Evolutionary conservation across 2,888 invertebrate genomes (phyloP).

Genomic region (Lasioglossum vierecki): DNA sequence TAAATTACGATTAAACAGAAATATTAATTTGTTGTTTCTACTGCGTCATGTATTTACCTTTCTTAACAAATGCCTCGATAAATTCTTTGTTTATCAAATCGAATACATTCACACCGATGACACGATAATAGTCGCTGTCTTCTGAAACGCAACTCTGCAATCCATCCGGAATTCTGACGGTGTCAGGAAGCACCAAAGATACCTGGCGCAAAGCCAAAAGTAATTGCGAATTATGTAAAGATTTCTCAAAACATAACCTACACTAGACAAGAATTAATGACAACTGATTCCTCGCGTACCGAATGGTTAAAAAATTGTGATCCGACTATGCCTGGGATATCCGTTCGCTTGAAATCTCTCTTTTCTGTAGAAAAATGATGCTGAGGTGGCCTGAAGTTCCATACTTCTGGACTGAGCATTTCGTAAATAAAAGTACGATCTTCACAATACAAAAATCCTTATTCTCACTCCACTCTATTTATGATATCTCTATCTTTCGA

Average conservation of each 20-base stretch:
- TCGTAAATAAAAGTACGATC: constrained; percentile 7
- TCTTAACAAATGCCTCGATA: constrained; percentile 85
- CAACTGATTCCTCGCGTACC: constrained; percentile 80
- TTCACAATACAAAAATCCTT: neutral
- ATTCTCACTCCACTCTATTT: neutral
- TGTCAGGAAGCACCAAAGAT: constrained; percentile 85
- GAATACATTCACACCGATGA: constrained; percentile 82
- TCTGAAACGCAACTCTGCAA: constrained; percentile 81
- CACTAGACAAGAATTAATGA: constrained; percentile 1
- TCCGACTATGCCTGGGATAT: constrained; percentile 78
- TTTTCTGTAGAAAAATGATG: constrained; percentile 81
- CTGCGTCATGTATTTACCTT: constrained; percentile 83
- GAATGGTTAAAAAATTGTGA: constrained; percentile 85
- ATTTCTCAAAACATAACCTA: constrained; percentile 61
- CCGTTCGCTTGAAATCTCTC: constrained; percentile 72
- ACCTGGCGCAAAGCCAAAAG: constrained; percentile 83
- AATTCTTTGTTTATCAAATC: constrained; percentile 85
- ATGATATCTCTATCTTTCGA: neutral
- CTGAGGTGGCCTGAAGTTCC: constrained; percentile 85
- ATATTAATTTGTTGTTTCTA: constrained; percentile 4
- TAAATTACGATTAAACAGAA: neutral
- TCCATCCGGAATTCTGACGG: constrained; percentile 81
- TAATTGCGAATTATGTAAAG: constrained; percentile 75
- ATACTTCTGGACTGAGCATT: constrained; percentile 87
- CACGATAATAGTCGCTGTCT: constrained; percentile 86